Base-by-base conservation (phyloP, 2,797 vertebrate genomes). In the Caiman crocodilus region DNA sequence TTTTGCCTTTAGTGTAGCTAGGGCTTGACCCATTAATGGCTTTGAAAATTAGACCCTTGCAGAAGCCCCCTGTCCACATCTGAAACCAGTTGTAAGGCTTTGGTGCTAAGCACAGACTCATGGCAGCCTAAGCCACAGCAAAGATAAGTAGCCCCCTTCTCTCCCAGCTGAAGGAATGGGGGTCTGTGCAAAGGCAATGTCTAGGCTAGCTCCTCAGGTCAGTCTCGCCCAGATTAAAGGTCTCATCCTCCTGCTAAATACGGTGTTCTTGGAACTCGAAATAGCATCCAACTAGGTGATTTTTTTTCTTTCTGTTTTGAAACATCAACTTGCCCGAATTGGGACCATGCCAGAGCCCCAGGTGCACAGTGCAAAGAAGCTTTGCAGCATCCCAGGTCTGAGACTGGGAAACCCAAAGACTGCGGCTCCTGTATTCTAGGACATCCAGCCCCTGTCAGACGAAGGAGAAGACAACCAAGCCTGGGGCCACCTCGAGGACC, bases 271-370 rank as follows among this genome's bases (percentile, higher is more conserved):
- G 21, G 57, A 78, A 18, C 90, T 90, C 78, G 42, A 82, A 94
- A 92, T 16, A 82, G 63, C 77, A 1, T 1, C 25, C 74, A 5
- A 86, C 63, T 85, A 0, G 0, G 17, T 58, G 56, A 11, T 55
- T 14, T 50, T 50, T 88, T 79, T 88, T 93, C 75, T 91, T 88
- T 93, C 75, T 91, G 78, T 55, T 71, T 61, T 57, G 86, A 23
- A 96, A 20, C 75, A 82, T 71, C 25, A 21, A 26, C 73, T 90
- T 75, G 79, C 57, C 94, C 93, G 90, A 96, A 96, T 67, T 0
- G 42, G 86, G 84, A 75, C 2, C 2, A 81, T 58, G 32, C 1
- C 3, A 4, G 89, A 93, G 63, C 14, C 4, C 64, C 93, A 84
- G 94, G 82, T 96, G 96, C 92, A 80, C 78, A 26, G 16, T 67